A percentile compares a stretch with the other conserved stretches of the same genome.
These are phyloP conservation scores for Hestina assimilis DNA, from an alignment of 1,140 invertebrate genomes.

Conservation along the genomic window DNA sequence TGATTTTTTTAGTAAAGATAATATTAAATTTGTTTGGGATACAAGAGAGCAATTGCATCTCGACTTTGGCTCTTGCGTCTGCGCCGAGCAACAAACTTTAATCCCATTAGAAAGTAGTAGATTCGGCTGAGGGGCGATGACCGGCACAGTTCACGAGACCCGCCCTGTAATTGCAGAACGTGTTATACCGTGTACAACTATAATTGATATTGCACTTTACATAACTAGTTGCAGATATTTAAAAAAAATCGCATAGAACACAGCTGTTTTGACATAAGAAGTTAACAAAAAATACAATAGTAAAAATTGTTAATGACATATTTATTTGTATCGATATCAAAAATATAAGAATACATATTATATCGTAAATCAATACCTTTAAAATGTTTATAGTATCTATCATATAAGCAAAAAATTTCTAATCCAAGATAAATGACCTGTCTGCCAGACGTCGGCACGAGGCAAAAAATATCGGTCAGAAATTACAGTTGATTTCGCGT, in stretches of 20 bases:
- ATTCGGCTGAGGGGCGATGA: constrained; percentile 63
- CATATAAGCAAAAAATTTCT: constrained; percentile 36
- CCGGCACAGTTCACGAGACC: constrained; percentile 57
- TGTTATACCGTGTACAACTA: constrained; percentile 45
- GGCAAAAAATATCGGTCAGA: constrained; percentile 51
- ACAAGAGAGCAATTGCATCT: constrained; percentile 37
- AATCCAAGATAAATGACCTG: constrained; percentile 49
- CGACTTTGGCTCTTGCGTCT: constrained; percentile 42
- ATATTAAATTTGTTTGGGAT: neutral
- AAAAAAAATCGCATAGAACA: constrained; percentile 8
- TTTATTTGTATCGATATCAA: neutral
- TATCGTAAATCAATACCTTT: no score
- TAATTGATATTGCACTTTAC: constrained; percentile 45
- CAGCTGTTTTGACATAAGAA: constrained; percentile 6
- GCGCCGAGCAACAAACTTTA: constrained; percentile 53
- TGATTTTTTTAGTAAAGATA: no score
- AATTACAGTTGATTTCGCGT: constrained; percentile 55
- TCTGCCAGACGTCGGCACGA: constrained; percentile 33
- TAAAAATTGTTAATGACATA: constrained; percentile 1
- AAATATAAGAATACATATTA: neutral
- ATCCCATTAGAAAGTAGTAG: constrained; percentile 72
- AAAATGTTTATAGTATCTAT: constrained; percentile 7
- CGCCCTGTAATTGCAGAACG: constrained; percentile 56
- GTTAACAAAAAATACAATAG: constrained; percentile 3
- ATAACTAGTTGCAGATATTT: constrained; percentile 24